Conservation (phyloP, 2,113 vertebrate species). For the Bucco capensis region DNA sequence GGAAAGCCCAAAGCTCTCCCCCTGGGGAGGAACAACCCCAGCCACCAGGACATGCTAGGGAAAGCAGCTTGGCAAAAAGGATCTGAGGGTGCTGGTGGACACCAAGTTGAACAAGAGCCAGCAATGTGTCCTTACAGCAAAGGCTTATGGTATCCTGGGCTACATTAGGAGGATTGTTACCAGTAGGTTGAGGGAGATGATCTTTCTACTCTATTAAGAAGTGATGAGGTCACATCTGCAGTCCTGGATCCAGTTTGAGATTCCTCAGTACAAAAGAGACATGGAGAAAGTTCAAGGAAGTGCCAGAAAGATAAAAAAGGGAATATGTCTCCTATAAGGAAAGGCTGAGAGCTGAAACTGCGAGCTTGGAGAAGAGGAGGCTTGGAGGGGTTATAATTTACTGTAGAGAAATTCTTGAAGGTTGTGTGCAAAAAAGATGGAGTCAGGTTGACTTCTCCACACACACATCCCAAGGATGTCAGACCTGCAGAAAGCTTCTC, state of each 20-base stretch:
- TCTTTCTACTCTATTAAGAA: background rate
- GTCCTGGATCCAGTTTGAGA: background rate
- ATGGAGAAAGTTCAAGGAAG: background rate
- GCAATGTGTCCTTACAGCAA: background rate
- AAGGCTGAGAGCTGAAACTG: background rate
- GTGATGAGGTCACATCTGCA: background rate
- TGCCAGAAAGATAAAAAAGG: background rate
- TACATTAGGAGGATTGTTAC: background rate
- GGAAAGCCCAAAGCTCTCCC: background rate
- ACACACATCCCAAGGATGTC: background rate
- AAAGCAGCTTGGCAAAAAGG: background rate
- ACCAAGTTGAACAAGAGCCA: background rate
- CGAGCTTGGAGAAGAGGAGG: background rate
- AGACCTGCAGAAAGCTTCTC: background rate
- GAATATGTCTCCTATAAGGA: background rate
- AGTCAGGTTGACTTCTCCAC: background rate
- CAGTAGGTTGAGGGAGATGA: background rate
- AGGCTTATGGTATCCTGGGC: background rate
- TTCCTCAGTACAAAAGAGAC: background rate
- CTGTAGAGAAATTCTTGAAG: background rate
- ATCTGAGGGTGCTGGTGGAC: too few species aligned
- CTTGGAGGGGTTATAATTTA: background rate
- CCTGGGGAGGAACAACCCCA: too few species aligned
- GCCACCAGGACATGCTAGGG: background rate
- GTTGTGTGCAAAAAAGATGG: background rate